Conservation (phyloP, 2,888 invertebrate species). For the Tethea ocularis region DNA sequence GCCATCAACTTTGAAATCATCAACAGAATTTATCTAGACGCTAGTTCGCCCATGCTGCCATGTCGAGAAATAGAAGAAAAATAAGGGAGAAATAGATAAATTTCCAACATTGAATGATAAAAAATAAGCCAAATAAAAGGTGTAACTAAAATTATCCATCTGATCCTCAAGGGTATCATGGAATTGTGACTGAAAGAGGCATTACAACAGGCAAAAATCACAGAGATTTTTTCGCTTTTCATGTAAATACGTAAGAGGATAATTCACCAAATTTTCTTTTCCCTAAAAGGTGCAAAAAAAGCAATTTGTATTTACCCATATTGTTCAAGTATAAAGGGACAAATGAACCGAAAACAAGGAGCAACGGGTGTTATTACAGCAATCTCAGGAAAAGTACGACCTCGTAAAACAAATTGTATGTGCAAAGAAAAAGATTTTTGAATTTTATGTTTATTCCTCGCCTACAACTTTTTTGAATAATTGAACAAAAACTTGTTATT, state of each 20-base stretch:
- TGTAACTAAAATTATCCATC: too few species aligned
- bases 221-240: not conserved
- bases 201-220: not conserved
- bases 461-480: not conserved
- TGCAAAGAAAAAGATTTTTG: not conserved
- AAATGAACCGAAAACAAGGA: conserved; percentile 27
- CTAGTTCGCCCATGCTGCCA: too few species aligned
- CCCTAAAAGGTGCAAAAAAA: conserved; percentile 19
- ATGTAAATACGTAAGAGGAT: not conserved
- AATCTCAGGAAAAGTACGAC: conserved; percentile 2
- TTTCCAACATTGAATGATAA: too few species aligned
- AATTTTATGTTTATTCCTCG: not conserved
- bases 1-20: too few species aligned
- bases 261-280: conserved; percentile 9
- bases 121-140: too few species aligned
- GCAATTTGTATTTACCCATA: conserved; percentile 24
- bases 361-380: conserved; percentile 1
- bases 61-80: too few species aligned
- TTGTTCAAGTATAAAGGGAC: conserved; percentile 21
- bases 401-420: not conserved
- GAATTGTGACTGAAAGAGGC: not conserved
- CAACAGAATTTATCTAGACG: too few species aligned
- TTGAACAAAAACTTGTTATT: not conserved
- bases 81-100: too few species aligned
- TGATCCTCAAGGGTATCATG: not conserved